Conservation (phyloP, 2,888 invertebrate species). For the Nomada flava region DNA sequence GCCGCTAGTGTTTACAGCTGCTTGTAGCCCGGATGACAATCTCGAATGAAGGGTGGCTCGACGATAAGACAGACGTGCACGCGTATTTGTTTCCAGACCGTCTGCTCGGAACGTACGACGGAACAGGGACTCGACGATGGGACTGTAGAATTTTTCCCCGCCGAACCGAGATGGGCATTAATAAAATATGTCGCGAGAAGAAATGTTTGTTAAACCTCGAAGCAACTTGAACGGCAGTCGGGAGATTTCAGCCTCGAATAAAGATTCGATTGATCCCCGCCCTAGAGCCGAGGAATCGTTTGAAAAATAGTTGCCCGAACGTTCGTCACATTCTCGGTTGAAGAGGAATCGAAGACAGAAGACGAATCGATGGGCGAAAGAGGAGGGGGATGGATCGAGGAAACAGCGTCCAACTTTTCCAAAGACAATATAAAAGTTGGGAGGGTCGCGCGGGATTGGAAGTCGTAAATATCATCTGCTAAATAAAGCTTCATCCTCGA, state of each 20-base stretch:
- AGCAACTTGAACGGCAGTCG: too few relatives aligned
- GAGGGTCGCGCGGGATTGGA: conserved; percentile 77
- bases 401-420: conserved; percentile 71
- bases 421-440: conserved; percentile 81
- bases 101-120: conserved; percentile 33
- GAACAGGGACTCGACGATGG: conserved; percentile 15
- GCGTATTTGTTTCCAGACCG: conserved; percentile 52
- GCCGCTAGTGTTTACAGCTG: conserved; percentile 81
- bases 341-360: conserved; percentile 45
- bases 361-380: conserved; percentile 56
- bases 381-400: conserved; percentile 20
- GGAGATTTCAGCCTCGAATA: too few relatives aligned
- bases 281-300: background rate
- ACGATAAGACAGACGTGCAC: conserved; percentile 62
- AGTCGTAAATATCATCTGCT: conserved; percentile 84
- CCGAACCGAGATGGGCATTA: too few relatives aligned
- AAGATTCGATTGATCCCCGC: too few relatives aligned
- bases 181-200: too few relatives aligned
- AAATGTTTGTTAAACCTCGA: too few relatives aligned
- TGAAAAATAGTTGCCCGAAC: background rate
- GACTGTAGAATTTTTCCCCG: conserved; percentile 8
- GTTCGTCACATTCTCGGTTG: conserved; percentile 8
- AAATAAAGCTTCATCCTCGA: conserved; percentile 82
- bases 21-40: conserved; percentile 67
- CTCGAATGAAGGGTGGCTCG: conserved; percentile 65